Conservation (phyloP, 92 coral and sea anemone species). For the Micromussa lordhowensis region DNA sequence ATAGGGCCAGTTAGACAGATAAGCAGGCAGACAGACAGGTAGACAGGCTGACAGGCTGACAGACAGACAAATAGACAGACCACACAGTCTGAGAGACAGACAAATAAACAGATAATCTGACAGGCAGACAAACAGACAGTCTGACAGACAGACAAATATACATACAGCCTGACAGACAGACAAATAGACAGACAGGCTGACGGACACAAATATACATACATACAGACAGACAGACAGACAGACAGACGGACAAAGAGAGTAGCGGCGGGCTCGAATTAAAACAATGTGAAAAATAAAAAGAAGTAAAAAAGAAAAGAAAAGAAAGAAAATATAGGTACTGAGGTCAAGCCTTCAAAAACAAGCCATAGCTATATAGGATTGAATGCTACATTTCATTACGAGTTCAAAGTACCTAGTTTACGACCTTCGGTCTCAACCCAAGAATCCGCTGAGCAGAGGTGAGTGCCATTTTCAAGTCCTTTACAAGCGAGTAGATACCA, state of each 20-base stretch:
- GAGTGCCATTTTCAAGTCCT: slow-evolving; percentile 75
- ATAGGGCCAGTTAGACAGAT: background rate
- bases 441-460: slow-evolving; percentile 53
- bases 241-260: background rate
- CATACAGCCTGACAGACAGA: background rate
- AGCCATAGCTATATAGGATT: no score
- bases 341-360: no score
- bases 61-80: no score
- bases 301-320: no score
- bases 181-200: no score
- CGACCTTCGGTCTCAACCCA: slow-evolving; percentile 70
- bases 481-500: slow-evolving; percentile 79
- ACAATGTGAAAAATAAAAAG: no score
- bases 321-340: no score
- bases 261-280: no score
- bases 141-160: no score
- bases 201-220: background rate
- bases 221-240: background rate
- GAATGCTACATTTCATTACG: background rate
- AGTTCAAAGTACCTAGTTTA: slow-evolving; percentile 48
- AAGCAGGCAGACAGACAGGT: background rate
- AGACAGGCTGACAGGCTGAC: background rate
- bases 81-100: background rate
- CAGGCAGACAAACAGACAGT: no score
- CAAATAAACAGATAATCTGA: background rate